Base-by-base conservation (phyloP, 2,888 invertebrate species). In the Chironomus tentans region DNA sequence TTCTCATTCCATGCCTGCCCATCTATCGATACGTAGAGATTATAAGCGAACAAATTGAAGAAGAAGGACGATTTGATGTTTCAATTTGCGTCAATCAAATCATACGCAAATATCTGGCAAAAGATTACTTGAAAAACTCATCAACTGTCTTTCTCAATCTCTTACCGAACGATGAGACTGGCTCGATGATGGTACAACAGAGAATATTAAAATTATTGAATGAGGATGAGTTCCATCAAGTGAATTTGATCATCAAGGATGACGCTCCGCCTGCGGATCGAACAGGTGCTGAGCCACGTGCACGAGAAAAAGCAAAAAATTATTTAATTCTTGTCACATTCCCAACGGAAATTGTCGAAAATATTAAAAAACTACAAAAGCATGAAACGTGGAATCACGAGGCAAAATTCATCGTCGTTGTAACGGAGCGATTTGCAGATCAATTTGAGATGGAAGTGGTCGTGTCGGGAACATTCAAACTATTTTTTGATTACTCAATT, bases 381-480 rank as follows among this genome's bases (percentile, higher is more conserved):
- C 79, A 80, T 77, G 21, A 80, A 0, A 83, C 83, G 77, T 84
- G 84, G 83, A 84, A 84, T 79, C 82, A 83, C 0, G 47, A 83
- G 74, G 83, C 84, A 0, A 83, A 83, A 76, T 82, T 84, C 73
- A 80, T 84, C 0, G 81, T 83, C 3, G 80, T 80, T 10, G 74
- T 83, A 56, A 78, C 80, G 0, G 62, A 81, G 68, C 48, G 69
- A 28, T 76, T 76, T 69, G 50, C 68, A 21, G 69, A 76, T 50
- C 69, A 76, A 56, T 76, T 76, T 68, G 81, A 81, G 18, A 80
- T 81, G 0, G 80, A 81, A 1, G 81, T 83, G 80, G 78, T 80
- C 2, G 69, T 69, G 21, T 68, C 76, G n/a, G 76, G 76, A 21
- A 69, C 69, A 13, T 76, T 76, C n/a, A 81, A 82, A 68, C 77